These are phyloP conservation scores for Micrasema longulum DNA, from an alignment of 1,140 invertebrate species.

Conservation along the genomic window DNA sequence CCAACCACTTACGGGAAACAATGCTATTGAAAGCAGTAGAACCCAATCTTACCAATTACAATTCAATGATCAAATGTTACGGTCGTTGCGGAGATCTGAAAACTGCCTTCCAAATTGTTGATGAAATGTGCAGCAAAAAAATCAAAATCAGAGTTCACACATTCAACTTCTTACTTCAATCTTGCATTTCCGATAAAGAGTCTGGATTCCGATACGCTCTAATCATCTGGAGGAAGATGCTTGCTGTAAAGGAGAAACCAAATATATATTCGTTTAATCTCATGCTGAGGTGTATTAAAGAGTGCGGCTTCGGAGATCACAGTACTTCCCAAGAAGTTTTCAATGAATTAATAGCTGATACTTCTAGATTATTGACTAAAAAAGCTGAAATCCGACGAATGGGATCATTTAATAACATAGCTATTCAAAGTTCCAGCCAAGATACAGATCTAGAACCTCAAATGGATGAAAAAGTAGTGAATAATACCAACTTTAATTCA, in stretches of 20 bases:
- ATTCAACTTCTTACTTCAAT: conserved; percentile 84
- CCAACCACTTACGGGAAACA: conserved; percentile 73
- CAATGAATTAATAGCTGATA: conserved; percentile 7
- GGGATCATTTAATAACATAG: background rate
- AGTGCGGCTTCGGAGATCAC: conserved; percentile 79
- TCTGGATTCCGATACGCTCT: conserved; percentile 85
- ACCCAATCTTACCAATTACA: conserved; percentile 83
- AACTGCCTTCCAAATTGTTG: conserved; percentile 83
- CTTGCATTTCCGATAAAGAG: conserved; percentile 81
- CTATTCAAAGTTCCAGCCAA: background rate
- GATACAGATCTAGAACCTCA: background rate
- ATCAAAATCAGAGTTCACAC: conserved; percentile 77
- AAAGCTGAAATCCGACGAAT: conserved; percentile 23
- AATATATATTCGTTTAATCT: conserved; percentile 84
- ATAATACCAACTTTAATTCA: too few species aligned
- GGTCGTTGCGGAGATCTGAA: conserved; percentile 81
- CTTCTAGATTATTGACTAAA: conserved; percentile 1
- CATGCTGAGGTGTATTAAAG: conserved; percentile 79
- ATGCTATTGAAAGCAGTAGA: conserved; percentile 77
- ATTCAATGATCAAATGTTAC: conserved; percentile 93
- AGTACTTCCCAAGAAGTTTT: conserved; percentile 15
- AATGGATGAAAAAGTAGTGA: too few species aligned
- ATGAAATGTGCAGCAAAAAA: conserved; percentile 82
- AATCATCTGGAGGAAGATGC: conserved; percentile 87
- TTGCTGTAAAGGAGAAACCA: conserved; percentile 73